These are phyloP conservation scores for Pharmacophagus antenor DNA, from an alignment of 2,888 invertebrate species.

Conservation along the genomic window DNA sequence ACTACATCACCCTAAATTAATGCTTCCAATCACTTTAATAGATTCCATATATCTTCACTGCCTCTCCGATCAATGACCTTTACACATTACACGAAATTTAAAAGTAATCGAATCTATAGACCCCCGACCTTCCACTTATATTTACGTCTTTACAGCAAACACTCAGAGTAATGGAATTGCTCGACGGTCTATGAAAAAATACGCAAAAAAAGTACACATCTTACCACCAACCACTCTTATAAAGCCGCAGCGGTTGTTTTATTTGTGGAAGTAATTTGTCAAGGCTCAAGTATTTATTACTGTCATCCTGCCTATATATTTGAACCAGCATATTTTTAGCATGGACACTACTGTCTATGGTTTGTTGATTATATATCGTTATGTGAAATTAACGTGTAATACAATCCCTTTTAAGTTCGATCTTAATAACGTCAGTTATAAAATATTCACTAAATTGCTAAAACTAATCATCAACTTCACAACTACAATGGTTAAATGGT, in stretches of 20 bases:
- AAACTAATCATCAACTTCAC: too few species aligned
- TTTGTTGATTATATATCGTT: too few species aligned
- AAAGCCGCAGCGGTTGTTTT: background rate
- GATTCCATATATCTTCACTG: background rate
- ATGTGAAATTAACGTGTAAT: too few species aligned
- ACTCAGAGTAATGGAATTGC: slow-evolving; percentile 27
- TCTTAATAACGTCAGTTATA: too few species aligned
- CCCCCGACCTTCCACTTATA: slow-evolving; percentile 22
- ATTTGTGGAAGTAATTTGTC: background rate
- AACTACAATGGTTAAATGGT: too few species aligned
- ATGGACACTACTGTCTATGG: too few species aligned
- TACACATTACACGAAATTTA: slow-evolving; percentile 9
- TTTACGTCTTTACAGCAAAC: slow-evolving; percentile 21
- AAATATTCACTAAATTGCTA: too few species aligned
- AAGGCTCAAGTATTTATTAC: background rate
- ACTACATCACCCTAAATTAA: background rate
- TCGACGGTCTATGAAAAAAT: slow-evolving; percentile 16
- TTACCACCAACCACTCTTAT: background rate
- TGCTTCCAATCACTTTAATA: background rate
- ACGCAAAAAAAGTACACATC: background rate
- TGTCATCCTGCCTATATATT: background rate
- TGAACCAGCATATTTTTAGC: too few species aligned
- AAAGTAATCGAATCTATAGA: slow-evolving; percentile 18
- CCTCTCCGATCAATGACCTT: background rate
- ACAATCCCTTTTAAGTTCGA: too few species aligned